Evolutionary conservation across 2,113 vertebrate species (phyloP), one percentile per base, ranked within the genome.

Genomic region (Pituophis catenifer): DNA sequence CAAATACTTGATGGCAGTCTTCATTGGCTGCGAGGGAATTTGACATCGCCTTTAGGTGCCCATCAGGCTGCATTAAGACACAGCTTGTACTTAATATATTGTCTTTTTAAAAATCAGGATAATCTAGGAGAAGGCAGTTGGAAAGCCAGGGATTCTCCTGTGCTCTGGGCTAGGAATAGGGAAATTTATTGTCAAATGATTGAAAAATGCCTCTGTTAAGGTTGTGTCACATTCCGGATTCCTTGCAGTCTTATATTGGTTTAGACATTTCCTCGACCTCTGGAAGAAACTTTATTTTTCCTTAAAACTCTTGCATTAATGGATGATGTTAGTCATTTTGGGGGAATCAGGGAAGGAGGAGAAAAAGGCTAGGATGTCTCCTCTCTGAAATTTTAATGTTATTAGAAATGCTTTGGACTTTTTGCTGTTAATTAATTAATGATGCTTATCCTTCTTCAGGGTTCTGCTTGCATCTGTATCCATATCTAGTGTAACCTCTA

Each of bases 1-100:
- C 97, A 97, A 97, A 97, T 96, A 96, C 96, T 97, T 98, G 98
- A 99, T 97, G 98, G 97, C 96, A 97, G 98, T 97, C 96, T 93
- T 97, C 26, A 90, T 29, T 94, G 96, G 97, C 97, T 96, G 95
- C 96, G 90, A 94, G 93, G 97, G 97, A 8, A 98, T 98, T 97
- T 96, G 92, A 93, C 94, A 96, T 96, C 55, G 97, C 98, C 98
- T 98, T 96, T 95, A 95, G 98, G 98, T 98, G 94, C 95, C 96
- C 96, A 97, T 97, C 95, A 94, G 94, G 95, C 97, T 92, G 93
- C 97, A 96, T 97, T 95, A 97, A 96, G 96, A 81, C 93, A 94
- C 94, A 0, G 93, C 19, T 23, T 3, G 59, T 13, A 91, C 93
- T 85, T 93, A 8, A 93, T 93, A 85, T 65, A 95, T 94, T 89